Percentiles rank a stretch among this genome's conserved stretches.
Evolutionary conservation across 2,888 invertebrate genomes (phyloP).

Genomic region (Hipparchia semele): DNA sequence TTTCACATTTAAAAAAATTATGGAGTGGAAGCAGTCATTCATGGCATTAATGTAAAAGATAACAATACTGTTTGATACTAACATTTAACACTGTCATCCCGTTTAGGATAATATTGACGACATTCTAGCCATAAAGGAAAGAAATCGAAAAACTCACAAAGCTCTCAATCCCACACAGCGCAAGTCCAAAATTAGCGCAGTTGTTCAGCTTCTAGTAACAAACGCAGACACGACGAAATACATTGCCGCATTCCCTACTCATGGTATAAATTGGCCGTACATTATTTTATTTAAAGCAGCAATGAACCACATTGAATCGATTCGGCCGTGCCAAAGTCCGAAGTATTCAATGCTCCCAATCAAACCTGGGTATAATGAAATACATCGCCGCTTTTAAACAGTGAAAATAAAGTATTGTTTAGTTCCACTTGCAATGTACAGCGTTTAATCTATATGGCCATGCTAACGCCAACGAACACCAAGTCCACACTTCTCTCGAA

Average conservation of each 20-base stretch:
- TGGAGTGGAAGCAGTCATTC: no score
- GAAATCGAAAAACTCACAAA: background rate
- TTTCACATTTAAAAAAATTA: no score
- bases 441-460: slow-evolving; percentile 23
- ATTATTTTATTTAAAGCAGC: background rate
- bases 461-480: slow-evolving; percentile 36
- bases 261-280: background rate
- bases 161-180: background rate
- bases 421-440: slow-evolving; percentile 25
- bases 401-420: background rate
- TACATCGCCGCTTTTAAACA: background rate
- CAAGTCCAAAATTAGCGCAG: background rate
- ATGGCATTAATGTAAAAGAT: no score
- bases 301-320: slow-evolving; percentile 30
- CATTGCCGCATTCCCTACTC: background rate
- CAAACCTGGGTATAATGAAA: background rate
- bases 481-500: slow-evolving; percentile 58
- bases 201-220: background rate
- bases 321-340: background rate
- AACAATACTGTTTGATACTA: no score
- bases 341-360: background rate
- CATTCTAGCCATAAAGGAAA: background rate
- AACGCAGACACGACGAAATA: background rate
- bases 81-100: no score
- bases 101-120: background rate